These are phyloP conservation scores for Avahi laniger DNA, from an alignment of 2,797 vertebrate species.

Conservation along the genomic window DNA sequence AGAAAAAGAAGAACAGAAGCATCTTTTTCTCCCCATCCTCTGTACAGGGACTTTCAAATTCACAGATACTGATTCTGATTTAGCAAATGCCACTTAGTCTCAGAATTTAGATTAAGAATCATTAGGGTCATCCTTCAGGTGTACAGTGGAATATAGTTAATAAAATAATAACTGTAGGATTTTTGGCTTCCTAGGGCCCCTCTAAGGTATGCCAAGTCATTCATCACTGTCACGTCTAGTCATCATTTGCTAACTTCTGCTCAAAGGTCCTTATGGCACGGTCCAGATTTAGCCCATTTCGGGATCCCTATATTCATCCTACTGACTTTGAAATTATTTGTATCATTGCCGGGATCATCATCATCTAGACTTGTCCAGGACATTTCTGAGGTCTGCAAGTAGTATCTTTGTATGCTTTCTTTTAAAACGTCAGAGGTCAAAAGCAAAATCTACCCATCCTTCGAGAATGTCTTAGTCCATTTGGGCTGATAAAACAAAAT, in stretches of 20 bases:
- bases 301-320: background rate
- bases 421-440: background rate
- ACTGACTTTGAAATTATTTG: background rate
- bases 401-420: background rate
- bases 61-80: slow-evolving; percentile 35
- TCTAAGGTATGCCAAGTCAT: background rate
- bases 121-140: background rate
- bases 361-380: background rate
- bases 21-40: background rate
- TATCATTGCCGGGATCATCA: background rate
- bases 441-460: background rate
- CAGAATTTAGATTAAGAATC: slow-evolving; percentile 31
- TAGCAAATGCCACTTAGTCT: slow-evolving; percentile 4
- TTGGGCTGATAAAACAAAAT: background rate
- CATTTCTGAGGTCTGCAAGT: background rate
- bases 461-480: background rate
- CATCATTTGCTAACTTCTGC: background rate
- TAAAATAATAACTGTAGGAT: slow-evolving; percentile 10
- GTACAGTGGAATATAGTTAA: background rate
- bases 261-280: background rate
- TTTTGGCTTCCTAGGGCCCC: background rate
- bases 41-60: slow-evolving; percentile 7
- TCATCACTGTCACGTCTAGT: background rate
- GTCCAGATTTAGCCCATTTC: background rate
- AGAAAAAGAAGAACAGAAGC: background rate